phyloP scores from a whole-genome alignment of 2,797 vertebrate species.

The Notoglanidium macrostoma region DNA sequence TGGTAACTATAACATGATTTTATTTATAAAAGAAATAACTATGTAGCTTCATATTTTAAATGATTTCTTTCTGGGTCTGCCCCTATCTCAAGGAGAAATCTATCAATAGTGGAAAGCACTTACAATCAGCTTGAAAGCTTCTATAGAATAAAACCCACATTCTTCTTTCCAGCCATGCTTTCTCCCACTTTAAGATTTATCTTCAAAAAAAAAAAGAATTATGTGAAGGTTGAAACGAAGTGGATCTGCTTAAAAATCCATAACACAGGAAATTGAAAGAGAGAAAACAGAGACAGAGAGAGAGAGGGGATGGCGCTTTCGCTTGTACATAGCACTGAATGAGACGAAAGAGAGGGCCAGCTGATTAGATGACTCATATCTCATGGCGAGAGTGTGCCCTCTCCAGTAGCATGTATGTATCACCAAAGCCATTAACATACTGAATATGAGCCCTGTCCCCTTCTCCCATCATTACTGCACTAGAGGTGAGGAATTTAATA shows the following conservation, averaged over 20 bases:
- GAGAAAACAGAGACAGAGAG: conserved; percentile 4
- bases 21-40: not conserved
- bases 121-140: conserved; percentile 12
- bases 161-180: conserved; percentile 8
- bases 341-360: not conserved
- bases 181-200: not conserved
- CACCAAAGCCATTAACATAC: conserved; percentile 40
- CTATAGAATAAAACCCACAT: not conserved
- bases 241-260: conserved; percentile 8
- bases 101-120: conserved; percentile 6
- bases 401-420: conserved; percentile 9
- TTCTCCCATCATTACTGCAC: conserved; percentile 23
- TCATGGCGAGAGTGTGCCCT: conserved; percentile 19
- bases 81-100: not conserved
- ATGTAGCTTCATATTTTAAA: not conserved
- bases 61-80: not conserved
- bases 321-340: not conserved
- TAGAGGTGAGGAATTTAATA: conserved; percentile 35
- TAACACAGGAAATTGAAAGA: not conserved
- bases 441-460: conserved; percentile 18
- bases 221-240: not conserved
- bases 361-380: conserved; percentile 41
- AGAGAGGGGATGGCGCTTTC: not conserved
- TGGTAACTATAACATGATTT: not conserved
- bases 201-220: not conserved